Evolutionary conservation across 2,797 vertebrate species (phyloP), one percentile per base, ranked within the genome.

Genomic region (Garrulus glandarius): DNA sequence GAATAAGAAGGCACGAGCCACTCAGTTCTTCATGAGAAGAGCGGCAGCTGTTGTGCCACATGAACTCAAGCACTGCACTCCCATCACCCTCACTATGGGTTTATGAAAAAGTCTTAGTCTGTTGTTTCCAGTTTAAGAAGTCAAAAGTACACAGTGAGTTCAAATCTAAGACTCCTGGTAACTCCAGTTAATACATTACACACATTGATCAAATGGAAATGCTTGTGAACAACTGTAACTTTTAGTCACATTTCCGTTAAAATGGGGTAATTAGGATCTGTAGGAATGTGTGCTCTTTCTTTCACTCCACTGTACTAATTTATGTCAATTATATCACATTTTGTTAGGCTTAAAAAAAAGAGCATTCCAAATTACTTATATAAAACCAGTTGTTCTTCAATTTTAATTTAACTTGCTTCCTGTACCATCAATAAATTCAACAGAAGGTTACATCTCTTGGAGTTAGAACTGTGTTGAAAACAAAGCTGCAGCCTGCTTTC

Each of bases 331-430:
- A 23, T 32, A 69, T 34, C n/a, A 75, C 50, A 57, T 68, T 81
- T 88, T 44, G 20, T 65, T 76, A 37, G 59, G 43, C 20, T 87
- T 79, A 47, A 70, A 74, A 52, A 76, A 67, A 43, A 50, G 9
- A 84, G 4, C 23, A 47, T 81, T 84, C 18, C n/a, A 80, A 92
- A 63, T 84, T 32, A 68, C 68, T 56, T 39, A 11, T 32, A 70
- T 80, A 61, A 88, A 92, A 65, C 17, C 21, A n/a, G 23, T 79
- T 78, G 47, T 65, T 87, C 55, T 70, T 52, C 70, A 77, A 7
- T 76, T 92, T 86, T 61, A 72, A 91, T 76, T 92, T 91, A 87
- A 52, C 41, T 77, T 70, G 37, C n/a, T 91, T 91, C 60, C 60
- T 50, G 30, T 55, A 39, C 55, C 34, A 4, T 56, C 74, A 76